Evolutionary conservation across 2,113 vertebrate species (phyloP).

Genomic region (Neoarius graeffei): DNA sequence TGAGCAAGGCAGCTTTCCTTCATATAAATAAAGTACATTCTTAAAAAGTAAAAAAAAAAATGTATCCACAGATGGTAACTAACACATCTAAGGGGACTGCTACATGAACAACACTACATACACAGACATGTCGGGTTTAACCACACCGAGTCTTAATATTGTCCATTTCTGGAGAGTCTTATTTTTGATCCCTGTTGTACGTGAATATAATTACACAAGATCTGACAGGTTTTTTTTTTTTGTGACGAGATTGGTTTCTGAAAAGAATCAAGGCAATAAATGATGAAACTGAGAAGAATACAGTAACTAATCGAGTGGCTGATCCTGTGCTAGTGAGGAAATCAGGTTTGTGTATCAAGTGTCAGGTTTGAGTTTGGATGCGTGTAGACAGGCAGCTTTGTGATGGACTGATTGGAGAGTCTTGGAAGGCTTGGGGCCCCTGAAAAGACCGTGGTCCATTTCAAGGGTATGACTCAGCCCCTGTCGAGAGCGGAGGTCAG

Average conservation of each 20-base stretch:
- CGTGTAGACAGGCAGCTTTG: conserved; percentile 69
- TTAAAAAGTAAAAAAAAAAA: conserved; percentile 26
- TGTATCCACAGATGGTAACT: neutral
- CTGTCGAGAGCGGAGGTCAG: conserved; percentile 79
- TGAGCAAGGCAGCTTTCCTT: conserved; percentile 40
- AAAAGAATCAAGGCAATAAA: conserved; percentile 49
- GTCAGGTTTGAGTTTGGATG: conserved; percentile 27
- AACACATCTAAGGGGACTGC: conserved; percentile 23
- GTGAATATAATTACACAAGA: conserved; percentile 56
- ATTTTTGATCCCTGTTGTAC: conserved; percentile 28
- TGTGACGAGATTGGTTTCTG: neutral
- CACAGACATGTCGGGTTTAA: conserved; percentile 4
- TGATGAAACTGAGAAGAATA: conserved; percentile 31
- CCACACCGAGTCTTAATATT: conserved; percentile 7
- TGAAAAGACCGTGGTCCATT: conserved; percentile 65
- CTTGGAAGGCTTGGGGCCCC: conserved; percentile 45
- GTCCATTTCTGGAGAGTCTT: conserved; percentile 24
- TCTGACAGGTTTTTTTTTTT: conserved; percentile 42
- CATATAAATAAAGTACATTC: conserved; percentile 66
- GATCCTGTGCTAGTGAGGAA: conserved; percentile 41
- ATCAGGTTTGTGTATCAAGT: conserved; percentile 41
- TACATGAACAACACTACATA: conserved; percentile 39
- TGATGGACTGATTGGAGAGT: conserved; percentile 64
- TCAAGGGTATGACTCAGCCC: conserved; percentile 67
- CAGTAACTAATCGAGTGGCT: conserved; percentile 38